Evolutionary conservation across 2,113 vertebrate species (phyloP).

Genomic region (Sminthopsis crassicaudata): DNA sequence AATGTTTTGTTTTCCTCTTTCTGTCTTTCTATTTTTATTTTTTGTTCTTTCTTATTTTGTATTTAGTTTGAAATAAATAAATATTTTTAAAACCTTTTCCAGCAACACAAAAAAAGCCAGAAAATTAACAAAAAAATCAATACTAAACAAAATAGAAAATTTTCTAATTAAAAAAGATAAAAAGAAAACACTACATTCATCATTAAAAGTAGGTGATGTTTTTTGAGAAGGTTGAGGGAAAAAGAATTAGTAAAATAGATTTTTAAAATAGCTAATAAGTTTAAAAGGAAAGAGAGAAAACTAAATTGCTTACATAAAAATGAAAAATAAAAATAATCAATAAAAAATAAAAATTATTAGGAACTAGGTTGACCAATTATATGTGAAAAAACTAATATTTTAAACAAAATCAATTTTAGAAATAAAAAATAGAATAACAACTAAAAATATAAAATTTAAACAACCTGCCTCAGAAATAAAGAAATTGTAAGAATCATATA

Average conservation of each 20-base stretch:
- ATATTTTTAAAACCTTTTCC: too few species aligned
- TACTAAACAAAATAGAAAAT: neutral
- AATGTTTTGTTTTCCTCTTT: too few species aligned
- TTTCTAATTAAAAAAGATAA: neutral
- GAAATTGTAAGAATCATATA: neutral
- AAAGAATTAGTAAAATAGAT: neutral
- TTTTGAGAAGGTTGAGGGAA: neutral
- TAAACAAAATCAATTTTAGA: neutral
- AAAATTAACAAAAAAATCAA: neutral
- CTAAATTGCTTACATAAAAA: neutral
- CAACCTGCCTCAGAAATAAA: neutral
- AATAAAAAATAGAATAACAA: neutral
- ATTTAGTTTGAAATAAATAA: too few species aligned
- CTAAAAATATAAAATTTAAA: neutral
- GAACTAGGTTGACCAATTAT: neutral
- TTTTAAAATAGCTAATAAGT: neutral
- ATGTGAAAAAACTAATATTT: neutral
- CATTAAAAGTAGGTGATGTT: neutral
- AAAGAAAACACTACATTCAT: neutral
- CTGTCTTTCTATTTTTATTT: too few species aligned
- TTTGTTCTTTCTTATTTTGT: too few species aligned
- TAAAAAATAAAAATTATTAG: neutral
- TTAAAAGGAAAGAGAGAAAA: neutral
- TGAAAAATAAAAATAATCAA: neutral
- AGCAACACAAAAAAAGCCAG: neutral